A percentile compares a stretch with the other conserved stretches of the same genome.
phyloP scores from a whole-genome alignment of 2,888 invertebrate genomes.

The Ctenicera cuprea region DNA sequence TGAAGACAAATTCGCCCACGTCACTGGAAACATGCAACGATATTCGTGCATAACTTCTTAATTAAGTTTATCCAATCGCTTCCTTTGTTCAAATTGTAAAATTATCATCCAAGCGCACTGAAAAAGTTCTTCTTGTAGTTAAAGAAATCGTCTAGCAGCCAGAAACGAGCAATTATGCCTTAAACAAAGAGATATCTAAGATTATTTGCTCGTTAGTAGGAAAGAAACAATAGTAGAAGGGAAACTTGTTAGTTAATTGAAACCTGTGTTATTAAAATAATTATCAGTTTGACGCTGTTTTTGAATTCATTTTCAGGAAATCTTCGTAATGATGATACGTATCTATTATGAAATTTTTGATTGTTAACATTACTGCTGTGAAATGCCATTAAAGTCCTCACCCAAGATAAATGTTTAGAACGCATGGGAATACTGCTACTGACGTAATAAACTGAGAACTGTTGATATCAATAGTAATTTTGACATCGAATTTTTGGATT shows the following conservation, averaged over 20 bases:
- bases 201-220: conserved; percentile 11
- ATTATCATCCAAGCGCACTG: neutral
- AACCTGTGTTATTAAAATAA: conserved; percentile 15
- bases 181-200: conserved; percentile 18
- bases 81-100: conserved; percentile 16
- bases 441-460: too few relatives aligned
- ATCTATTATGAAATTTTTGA: too few relatives aligned
- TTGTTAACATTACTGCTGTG: too few relatives aligned
- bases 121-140: neutral
- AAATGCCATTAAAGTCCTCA: too few relatives aligned
- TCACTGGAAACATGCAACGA: conserved; percentile 23
- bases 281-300: conserved; percentile 11
- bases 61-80: conserved; percentile 15
- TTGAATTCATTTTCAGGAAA: conserved; percentile 1
- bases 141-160: conserved; percentile 8
- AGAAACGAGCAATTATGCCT: conserved; percentile 7
- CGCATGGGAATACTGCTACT: too few relatives aligned
- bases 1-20: conserved; percentile 34
- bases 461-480: too few relatives aligned
- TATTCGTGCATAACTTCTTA: conserved; percentile 29
- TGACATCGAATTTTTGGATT: too few relatives aligned
- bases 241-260: conserved; percentile 17
- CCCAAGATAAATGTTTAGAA: too few relatives aligned
- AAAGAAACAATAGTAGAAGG: conserved; percentile 14
- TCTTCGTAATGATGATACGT: neutral